Evolutionary conservation across 2,797 vertebrate genomes (phyloP).

Genomic region (Champsocephalus gunnari): DNA sequence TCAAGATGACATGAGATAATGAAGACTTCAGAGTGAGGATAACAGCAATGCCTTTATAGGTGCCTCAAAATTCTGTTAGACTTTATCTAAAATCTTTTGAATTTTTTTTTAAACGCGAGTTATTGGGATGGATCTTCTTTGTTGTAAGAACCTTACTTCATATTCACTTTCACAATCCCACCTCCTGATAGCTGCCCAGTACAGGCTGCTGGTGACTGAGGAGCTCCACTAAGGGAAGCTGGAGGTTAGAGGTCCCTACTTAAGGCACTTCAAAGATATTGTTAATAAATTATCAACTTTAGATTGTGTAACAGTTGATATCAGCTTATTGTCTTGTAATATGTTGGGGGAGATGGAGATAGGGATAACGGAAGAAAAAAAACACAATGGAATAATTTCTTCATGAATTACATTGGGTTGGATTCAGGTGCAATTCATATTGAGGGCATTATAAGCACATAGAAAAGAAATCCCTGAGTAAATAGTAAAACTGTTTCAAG

Average conservation of each 20-base stretch:
- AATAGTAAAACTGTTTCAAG: conserved; percentile 46
- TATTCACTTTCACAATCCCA: not conserved
- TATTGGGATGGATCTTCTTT: not conserved
- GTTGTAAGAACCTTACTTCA: conserved; percentile 4
- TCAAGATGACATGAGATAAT: conserved; percentile 17
- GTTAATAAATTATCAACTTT: not conserved
- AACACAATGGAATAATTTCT: not conserved
- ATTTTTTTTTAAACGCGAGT: not conserved
- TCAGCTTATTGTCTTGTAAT: not conserved
- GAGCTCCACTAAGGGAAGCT: conserved; percentile 9
- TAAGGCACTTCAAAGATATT: conserved; percentile 61
- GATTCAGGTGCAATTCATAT: not conserved
- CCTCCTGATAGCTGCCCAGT: conserved; percentile 27
- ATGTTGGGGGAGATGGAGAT: not conserved
- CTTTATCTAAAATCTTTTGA: not conserved
- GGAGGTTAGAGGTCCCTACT: conserved; percentile 12
- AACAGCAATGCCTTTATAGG: not conserved
- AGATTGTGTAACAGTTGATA: not conserved
- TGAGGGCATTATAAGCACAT: not conserved
- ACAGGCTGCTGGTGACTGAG: conserved; percentile 33
- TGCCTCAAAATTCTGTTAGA: not conserved
- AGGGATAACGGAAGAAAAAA: not conserved
- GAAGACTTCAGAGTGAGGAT: conserved; percentile 12
- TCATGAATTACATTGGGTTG: not conserved
- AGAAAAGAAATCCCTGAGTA: conserved; percentile 65